Evolutionary conservation across 2,797 vertebrate genomes (phyloP), one percentile per base, ranked within the genome.

Genomic region (Taenioides sp.): DNA sequence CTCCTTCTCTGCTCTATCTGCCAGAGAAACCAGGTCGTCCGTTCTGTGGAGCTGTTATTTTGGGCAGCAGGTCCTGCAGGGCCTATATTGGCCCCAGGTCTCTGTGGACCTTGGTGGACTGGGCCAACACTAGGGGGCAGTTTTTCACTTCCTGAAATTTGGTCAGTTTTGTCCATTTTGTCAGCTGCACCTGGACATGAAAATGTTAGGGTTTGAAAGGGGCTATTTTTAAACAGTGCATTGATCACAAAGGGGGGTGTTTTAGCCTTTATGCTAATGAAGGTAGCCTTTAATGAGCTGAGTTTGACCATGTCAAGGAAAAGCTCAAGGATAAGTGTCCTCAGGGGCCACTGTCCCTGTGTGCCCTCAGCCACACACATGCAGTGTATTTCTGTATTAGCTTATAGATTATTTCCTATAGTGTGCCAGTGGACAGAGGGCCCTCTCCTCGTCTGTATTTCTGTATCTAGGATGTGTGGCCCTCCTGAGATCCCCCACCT

Each of bases 41-140:
- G 90, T 89, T 88, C 86, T 83, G 71, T 92, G 89, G 90, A 93
- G 91, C 85, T 91, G 90, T 94, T 95, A 94, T 95, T 95, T 95
- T 90, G 87, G 91, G 92, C 88, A 84, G 84, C 87, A 80, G 90
- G 88, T 94, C 94, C 93, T 94, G 88, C 89, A 92, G 93, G 92
- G 92, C 93, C 91, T 87, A 86, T 91, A 93, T 94, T 93, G 91
- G 91, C 89, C 86, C 86, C 40, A n/a, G 79, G 84, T 92, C 91
- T 93, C 92, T 81, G 88, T 83, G 87, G 93, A 91, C 86, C 76
- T 73, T 79, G 66, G 76, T 84, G 85, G 85, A 85, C 81, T 85
- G 86, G 87, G 90, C 90, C 87, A 88, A 87, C 90, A 87, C 87
- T 64, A 90, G 91, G 79, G 84, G 89, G 89, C 86, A 73, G 23